Evolutionary conservation across 2,888 invertebrate genomes (phyloP), one percentile per base, ranked within the genome.

Genomic region (Andrena hattorfiana): DNA sequence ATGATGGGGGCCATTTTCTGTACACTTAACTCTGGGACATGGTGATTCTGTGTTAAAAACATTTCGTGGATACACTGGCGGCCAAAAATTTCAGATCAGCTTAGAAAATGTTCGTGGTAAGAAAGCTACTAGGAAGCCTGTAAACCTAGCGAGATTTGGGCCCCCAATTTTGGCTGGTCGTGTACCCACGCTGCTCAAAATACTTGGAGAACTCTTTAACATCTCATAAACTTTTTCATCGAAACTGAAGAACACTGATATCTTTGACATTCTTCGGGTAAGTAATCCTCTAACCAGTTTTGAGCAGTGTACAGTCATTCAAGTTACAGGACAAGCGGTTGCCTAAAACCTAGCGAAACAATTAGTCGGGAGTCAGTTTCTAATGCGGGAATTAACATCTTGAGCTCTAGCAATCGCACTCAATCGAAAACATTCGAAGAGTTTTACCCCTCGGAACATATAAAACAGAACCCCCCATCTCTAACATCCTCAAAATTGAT

Each of bases 381-480:
- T 20, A n/a, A 74, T 20, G 60, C 49, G n/a, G 6, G 42, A 16
- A 62, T 76, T 54, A 30, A 66, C 13, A n/a, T 28, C 68, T 75
- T 28, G 77, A 74, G 67, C 76, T 48, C 8, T 35, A 69, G 16
- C 10, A 60, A 16, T 5, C 13, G 7, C 16, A 10, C 2, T 4
- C 13, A 10, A 2, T 28, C 35, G 6, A n/a, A 35, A 20, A 7
- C 26, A 48, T 48, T 16, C 16, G 5, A 64, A 62, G 32, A 26
- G 1, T 30, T n/a, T 32, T 32, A 8, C 20, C 60, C 30, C 5
- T 8, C 8, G 1, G 23, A 10, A 56, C 7, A 32, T 4, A 60
- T 30, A 28, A 8, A 10, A 10, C 6, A 2, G 42, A n/a, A 59
- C 10, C 16, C 16, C 1, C 16, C 23, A 32, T n/a, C 10, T 20